These are phyloP conservation scores for Drosophila dives DNA, from an alignment of 2,888 invertebrate species.

Conservation along the genomic window DNA sequence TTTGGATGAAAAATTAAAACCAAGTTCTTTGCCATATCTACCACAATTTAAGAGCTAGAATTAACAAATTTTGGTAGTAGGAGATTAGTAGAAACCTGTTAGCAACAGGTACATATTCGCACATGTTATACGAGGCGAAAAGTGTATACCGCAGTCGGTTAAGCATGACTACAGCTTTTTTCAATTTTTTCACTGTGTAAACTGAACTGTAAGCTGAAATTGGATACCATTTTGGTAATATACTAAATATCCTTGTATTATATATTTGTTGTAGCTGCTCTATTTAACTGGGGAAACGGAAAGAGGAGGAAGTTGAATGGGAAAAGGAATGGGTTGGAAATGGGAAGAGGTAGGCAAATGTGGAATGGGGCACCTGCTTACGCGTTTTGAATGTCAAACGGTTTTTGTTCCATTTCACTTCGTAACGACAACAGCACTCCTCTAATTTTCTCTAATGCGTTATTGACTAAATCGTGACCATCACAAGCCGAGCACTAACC, in stretches of 20 bases:
- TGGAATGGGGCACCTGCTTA: conserved; percentile 7
- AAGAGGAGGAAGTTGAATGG: neutral
- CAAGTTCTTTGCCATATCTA: neutral
- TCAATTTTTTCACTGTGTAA: neutral
- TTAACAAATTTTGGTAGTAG: neutral
- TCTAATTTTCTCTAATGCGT: conserved; percentile 58
- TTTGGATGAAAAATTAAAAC: neutral
- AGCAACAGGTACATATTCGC: neutral
- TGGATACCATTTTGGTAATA: neutral
- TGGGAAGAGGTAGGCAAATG: neutral
- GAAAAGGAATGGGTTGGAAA: neutral
- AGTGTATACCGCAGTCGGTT: neutral
- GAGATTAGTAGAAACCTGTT: neutral
- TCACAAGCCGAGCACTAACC: neutral
- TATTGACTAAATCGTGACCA: conserved; percentile 7
- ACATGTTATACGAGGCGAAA: neutral
- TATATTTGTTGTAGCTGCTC: neutral
- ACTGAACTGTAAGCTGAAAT: neutral
- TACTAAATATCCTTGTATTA: neutral
- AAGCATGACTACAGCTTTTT: neutral
- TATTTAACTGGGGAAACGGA: neutral
- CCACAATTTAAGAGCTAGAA: neutral
- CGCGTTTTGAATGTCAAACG: conserved; percentile 4
- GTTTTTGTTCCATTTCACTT: conserved; percentile 28
- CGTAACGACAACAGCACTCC: conserved; percentile 47